Evolutionary conservation across 2,113 vertebrate species (phyloP).

Genomic region (Pygoscelis adeliae): DNA sequence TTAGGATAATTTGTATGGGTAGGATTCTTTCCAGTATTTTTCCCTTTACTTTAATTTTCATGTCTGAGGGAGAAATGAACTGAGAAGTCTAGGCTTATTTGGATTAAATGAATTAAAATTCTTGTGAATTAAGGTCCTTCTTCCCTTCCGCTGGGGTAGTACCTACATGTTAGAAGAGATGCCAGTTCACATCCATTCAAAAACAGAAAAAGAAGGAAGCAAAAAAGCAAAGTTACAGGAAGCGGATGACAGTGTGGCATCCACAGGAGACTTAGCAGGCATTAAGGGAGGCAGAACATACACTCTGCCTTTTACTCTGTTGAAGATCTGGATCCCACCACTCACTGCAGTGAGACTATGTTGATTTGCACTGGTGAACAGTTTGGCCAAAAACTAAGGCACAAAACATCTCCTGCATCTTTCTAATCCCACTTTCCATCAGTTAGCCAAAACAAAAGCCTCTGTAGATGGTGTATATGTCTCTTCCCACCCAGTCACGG

Average conservation of each 20-base stretch:
- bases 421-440: neutral
- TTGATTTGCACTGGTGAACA: neutral
- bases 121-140: neutral
- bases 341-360: neutral
- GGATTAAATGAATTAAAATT: neutral
- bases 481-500: neutral
- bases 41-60: neutral
- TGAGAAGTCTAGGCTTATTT: neutral
- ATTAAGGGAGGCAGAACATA: neutral
- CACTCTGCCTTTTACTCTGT: neutral
- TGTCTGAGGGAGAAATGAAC: neutral
- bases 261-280: neutral
- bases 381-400: neutral
- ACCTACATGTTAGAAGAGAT: neutral
- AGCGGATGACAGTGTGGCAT: neutral
- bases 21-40: neutral
- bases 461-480: neutral
- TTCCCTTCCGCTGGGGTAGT: neutral
- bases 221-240: neutral
- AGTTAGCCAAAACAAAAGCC: neutral
- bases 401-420: neutral
- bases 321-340: neutral
- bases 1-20: neutral
- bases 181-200: neutral
- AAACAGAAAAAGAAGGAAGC: neutral